Conservation (phyloP, 1,140 invertebrate species). For the Psix sp. region DNA sequence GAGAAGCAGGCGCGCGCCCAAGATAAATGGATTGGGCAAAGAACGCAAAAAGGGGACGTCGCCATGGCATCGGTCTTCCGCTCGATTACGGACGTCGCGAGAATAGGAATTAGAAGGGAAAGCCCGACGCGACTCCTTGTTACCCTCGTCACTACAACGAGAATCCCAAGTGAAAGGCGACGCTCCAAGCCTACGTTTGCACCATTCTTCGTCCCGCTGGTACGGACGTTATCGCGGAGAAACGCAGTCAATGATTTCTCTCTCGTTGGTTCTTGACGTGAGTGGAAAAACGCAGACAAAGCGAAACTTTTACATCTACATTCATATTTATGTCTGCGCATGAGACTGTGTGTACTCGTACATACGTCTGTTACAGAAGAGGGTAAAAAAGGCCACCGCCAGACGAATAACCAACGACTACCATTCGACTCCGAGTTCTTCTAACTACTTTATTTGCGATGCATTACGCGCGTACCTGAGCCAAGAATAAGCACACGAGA, state of each 20-base stretch:
- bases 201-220: slow-evolving; percentile 17
- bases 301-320: slow-evolving; percentile 42
- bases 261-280: slow-evolving; percentile 19
- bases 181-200: slow-evolving; percentile 30
- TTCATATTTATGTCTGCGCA: not conserved
- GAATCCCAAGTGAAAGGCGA: slow-evolving; percentile 41
- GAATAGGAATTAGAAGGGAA: slow-evolving; percentile 53
- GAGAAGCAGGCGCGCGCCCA: slow-evolving; percentile 35
- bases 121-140: slow-evolving; percentile 36
- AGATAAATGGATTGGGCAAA: slow-evolving; percentile 48
- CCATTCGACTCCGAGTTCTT: slow-evolving; percentile 23
- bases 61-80: slow-evolving; percentile 52
- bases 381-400: slow-evolving; percentile 28
- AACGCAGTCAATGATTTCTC: slow-evolving; percentile 48
- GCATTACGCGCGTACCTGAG: slow-evolving; percentile 46
- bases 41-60: slow-evolving; percentile 48
- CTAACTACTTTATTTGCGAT: slow-evolving; percentile 52
- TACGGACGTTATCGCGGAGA: slow-evolving; percentile 45
- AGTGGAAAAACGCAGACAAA: slow-evolving; percentile 48
- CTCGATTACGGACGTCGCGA: slow-evolving; percentile 50
- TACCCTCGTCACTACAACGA: slow-evolving; percentile 42
- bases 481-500: slow-evolving; percentile 46
- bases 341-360: not conserved
- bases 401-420: slow-evolving; percentile 13
- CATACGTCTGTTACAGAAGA: slow-evolving; percentile 6